These are phyloP conservation scores for Hartigia nigra DNA, from an alignment of 2,888 invertebrate species.

Conservation along the genomic window DNA sequence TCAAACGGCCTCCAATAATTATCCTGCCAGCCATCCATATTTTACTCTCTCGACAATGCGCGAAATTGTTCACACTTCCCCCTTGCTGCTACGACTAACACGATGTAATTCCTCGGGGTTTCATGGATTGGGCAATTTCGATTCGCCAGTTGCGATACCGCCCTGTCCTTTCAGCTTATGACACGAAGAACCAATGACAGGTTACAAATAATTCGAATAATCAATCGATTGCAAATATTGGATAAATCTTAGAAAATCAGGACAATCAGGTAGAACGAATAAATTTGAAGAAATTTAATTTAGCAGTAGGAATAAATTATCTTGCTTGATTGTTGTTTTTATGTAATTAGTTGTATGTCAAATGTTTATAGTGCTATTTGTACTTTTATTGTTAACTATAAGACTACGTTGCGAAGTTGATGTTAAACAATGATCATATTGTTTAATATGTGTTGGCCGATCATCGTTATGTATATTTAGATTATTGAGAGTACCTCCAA, in stretches of 20 bases:
- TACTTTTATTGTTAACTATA: not conserved
- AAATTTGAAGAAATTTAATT: not conserved
- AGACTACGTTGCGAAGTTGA: not conserved
- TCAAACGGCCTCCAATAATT: constrained; percentile 66
- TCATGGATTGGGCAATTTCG: constrained; percentile 2
- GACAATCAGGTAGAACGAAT: not conserved
- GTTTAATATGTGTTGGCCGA: not conserved
- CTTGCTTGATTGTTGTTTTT: not conserved
- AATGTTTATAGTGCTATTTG: not conserved
- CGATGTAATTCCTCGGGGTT: constrained; percentile 32
- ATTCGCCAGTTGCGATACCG: constrained; percentile 3
- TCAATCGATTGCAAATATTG: not conserved
- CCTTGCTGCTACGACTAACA: constrained; percentile 55
- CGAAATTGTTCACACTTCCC: constrained; percentile 66
- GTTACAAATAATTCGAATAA: not conserved
- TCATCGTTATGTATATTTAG: constrained; percentile 37
- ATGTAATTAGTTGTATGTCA: not conserved
- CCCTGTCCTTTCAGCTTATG: not conserved
- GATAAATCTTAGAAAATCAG: not conserved
- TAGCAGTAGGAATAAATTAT: not conserved
- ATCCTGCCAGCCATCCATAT: constrained; percentile 61
- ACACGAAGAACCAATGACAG: not conserved
- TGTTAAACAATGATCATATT: not conserved
- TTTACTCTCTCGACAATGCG: constrained; percentile 60
- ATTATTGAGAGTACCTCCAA: constrained; percentile 36